Conservation (phyloP, 1,140 invertebrate genomes). For the Antheraea pernyi region DNA sequence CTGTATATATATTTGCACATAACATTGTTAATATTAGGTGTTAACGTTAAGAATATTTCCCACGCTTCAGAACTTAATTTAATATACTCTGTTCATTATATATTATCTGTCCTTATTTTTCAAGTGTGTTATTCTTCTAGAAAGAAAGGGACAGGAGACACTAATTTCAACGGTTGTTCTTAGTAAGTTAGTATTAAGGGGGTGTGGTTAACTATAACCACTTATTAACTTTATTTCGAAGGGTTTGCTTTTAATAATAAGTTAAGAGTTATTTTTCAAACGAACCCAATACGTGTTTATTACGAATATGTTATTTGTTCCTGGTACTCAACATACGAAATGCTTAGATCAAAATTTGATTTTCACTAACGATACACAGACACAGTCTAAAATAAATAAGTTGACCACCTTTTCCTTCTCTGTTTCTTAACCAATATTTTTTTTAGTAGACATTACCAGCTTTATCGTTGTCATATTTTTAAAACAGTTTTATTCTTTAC, state of each 20-base stretch:
- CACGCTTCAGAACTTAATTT: constrained; percentile 23
- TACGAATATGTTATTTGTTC: constrained; percentile 26
- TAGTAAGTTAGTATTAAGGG: constrained; percentile 48
- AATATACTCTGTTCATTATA: constrained; percentile 20
- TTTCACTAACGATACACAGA: no score
- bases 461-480: no score
- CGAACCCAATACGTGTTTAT: constrained; percentile 25
- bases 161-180: constrained; percentile 30
- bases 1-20: neutral
- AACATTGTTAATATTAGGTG: neutral
- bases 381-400: no score
- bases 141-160: constrained; percentile 35
- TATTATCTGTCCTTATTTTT: constrained; percentile 30
- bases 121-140: constrained; percentile 2
- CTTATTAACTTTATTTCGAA: constrained; percentile 58
- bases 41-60: constrained; percentile 17
- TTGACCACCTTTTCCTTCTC: no score
- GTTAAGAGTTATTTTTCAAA: constrained; percentile 45
- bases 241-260: constrained; percentile 46
- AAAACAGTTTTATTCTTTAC: no score
- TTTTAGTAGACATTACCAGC: no score
- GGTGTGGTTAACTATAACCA: constrained; percentile 51
- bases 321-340: neutral
- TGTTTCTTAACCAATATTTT: no score
- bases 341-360: no score